Base-by-base conservation (phyloP, 2,113 vertebrate species). In the Burhinus oedicnemus region DNA sequence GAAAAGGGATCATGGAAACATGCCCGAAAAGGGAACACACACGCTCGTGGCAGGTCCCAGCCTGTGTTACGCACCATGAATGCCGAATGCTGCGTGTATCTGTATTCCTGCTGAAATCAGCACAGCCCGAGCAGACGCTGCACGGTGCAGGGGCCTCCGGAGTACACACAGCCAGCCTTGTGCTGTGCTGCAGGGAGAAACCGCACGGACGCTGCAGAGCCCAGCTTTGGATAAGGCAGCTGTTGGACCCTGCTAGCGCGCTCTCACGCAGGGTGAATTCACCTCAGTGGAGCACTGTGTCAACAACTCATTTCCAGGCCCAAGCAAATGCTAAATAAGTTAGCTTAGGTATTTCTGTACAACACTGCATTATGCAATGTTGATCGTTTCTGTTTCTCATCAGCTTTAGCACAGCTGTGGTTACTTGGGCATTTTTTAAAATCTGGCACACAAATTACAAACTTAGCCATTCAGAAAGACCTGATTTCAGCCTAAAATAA, bases 121-220 rank as follows among this genome's bases (percentile, higher is more conserved):
- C 15, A 1, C 13, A 3, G 11, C 3, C 49, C 12, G 49, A 12
- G 49, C 22, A 23, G 49, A 5, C 49, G 12, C 11, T 11, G 21
- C 49, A 23, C 49, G 12, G 49, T 23, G 12, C 7, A 2, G 58
- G 38, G n/a, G 21, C 64, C 26, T 8, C 9, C 0, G 12, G 32
- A 20, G 49, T 1, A 1, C 2, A 6, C 58, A 3, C 58, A 32
- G 40, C 38, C 34, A 13, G 55, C 75, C 62, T 51, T 25, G 49
- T 25, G 49, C 22, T 23, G 23, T 51, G 49, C 49, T 22, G 49
- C 49, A 14, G 44, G 44, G 44, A 44, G 44, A 44, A 44, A 30
- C 47, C 20, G 4, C 12, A 2, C 25, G 0, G 5, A 1, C n/a
- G 3, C 38, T 34, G 34, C 47, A 4, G 47, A n/a, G 49, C 72